Base-by-base conservation (phyloP, 1,140 invertebrate species). In the Andrena cerasifolii region DNA sequence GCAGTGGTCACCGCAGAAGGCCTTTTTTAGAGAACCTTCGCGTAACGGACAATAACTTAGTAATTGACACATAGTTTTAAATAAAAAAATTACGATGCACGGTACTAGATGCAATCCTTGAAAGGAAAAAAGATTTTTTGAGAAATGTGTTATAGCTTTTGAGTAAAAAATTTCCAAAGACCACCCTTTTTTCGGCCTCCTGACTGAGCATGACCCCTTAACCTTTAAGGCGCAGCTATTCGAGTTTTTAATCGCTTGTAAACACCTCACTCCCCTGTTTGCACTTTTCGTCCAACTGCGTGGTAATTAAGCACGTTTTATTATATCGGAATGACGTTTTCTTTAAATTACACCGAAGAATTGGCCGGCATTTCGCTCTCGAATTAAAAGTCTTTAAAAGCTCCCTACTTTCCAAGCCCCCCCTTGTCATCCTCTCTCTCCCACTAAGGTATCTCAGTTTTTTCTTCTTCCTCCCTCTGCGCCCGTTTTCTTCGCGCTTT, bases 341-440 rank as follows among this genome's bases (percentile, higher is more conserved):
- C 62, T 67, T 76, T 40, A 77, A 70, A 70, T 61, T 61, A 47
- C 43, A 51, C 28, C 40, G 33, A 43, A n/a, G 45, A 59, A 14
- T 56, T 61, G 59, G 47, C 36, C 33, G 47, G 49, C 31, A 54
- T 80, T 77, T 67, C 68, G 63, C 28, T 65, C 45, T 36, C 54
- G 76, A 86, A 86, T 83, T 83, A 84, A 81, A 77, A 73, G 79
- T 76, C 77, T 82, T 80, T 74, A 79, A 74, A 65, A 73, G 54
- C 54, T 77, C 21, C 75, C 65, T 56, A 31, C 49, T 59, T 40
- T 59, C 73, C 49, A 33, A 31, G 4, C 21, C 45, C 18, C 21
- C 36, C 4, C 16, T 16, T 14, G 10, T 49, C 31, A n/a, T n/a
- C 7, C 47, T 21, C 3, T 49, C 16, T 51, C 14, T n/a, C 31